Evolutionary conservation across 2,113 vertebrate species (phyloP).

Genomic region (Equus przewalskii): DNA sequence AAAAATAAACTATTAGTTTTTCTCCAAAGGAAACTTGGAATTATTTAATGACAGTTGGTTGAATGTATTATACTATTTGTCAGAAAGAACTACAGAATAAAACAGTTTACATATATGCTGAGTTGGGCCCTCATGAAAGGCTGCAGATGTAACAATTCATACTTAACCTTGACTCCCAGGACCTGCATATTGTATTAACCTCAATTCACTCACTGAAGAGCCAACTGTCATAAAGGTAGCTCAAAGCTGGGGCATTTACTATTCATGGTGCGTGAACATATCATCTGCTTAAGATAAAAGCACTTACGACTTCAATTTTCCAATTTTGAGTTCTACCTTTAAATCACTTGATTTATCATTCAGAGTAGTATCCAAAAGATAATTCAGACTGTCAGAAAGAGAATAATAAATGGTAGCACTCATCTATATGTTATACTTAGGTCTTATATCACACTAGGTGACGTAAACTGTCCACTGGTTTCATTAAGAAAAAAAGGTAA

Average conservation of each 20-base stretch:
- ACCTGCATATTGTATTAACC: conserved; percentile 10
- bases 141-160: conserved; percentile 55
- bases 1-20: conserved; percentile 57
- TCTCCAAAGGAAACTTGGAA: conserved; percentile 68
- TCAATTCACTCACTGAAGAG: conserved; percentile 39
- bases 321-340: conserved; percentile 75
- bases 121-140: conserved; percentile 19
- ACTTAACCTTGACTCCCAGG: background rate
- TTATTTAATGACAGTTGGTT: conserved; percentile 74
- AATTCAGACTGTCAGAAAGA: conserved; percentile 73
- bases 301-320: conserved; percentile 82
- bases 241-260: conserved; percentile 69
- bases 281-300: conserved; percentile 71
- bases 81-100: conserved; percentile 46
- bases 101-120: conserved; percentile 39
- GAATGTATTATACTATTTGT: conserved; percentile 49
- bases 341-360: conserved; percentile 74
- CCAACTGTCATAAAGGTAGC: conserved; percentile 57
- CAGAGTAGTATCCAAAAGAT: conserved; percentile 66
- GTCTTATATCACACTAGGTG: conserved; percentile 30
- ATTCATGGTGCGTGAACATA: conserved; percentile 71
- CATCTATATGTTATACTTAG: conserved; percentile 45
- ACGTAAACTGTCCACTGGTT: background rate
- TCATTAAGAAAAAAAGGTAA: conserved; percentile 62
- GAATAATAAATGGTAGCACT: conserved; percentile 59